Evolutionary conservation across 2,888 invertebrate species (phyloP), one percentile per base, ranked within the genome.

Genomic region (Ametastegia equiseti): DNA sequence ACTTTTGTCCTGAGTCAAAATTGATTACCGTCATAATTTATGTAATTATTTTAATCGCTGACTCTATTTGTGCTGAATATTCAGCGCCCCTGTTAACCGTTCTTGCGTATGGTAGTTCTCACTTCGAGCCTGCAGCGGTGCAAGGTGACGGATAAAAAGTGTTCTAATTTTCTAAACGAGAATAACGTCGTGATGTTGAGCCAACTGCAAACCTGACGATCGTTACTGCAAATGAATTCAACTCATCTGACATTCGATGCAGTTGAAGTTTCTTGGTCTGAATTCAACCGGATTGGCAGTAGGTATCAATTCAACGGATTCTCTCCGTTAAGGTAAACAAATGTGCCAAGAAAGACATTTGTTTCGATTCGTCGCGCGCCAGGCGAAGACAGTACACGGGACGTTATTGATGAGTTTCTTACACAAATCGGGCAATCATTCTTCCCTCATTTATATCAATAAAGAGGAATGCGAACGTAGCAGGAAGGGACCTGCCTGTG

Each of bases 261-360:
- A 71, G 27, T 15, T 45, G 30, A 45, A 71, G 30, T 57, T 3
- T 80, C 80, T 69, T 45, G 36, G 45, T 80, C 5, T n/a, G 23
- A 69, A 80, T 69, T 80, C 39, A 47, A 50, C 7, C n/a, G 36
- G n/a, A 69, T 80, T 30, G 80, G 80, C 27, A 73, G 50, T 73
- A 71, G 54, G 80, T 73, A 71, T 73, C 71, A 54, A 71, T 80
- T 73, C 39, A 80, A 30, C 27, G 80, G 39, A 73, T 80, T 71
- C 39, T 30, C 57, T 15, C 67, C 67, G 54, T 80, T 60, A 69
- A 57, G 80, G 73, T 80, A 71, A 80, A 80, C 80, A 80, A 80
- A 80, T 80, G 73, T 71, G 73, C 71, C 27, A n/a, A 19, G 33
- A 19, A 57, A 42, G 54, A 69, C 80, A 80, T 80, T 71, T 57